phyloP scores from a whole-genome alignment of 2,888 invertebrate species.

The Electrophaes corylata region DNA sequence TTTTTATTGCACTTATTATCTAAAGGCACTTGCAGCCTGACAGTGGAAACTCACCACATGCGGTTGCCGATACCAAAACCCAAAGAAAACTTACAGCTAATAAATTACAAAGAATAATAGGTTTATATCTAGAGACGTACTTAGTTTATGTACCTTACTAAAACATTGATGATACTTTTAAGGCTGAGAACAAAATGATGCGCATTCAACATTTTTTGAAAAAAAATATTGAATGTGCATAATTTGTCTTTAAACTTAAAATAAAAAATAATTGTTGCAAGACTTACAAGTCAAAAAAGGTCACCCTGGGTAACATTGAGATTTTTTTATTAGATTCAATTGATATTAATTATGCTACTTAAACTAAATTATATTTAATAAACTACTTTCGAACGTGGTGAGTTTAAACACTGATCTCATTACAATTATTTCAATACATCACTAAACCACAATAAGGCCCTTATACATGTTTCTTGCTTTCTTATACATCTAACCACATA shows the following conservation, averaged over 20 bases:
- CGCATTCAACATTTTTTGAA: too few species aligned
- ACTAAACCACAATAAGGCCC: slow-evolving; percentile 55
- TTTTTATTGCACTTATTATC: slow-evolving; percentile 65
- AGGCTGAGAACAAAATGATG: background rate
- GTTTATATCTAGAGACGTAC: background rate
- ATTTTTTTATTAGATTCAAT: background rate
- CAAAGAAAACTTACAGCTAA: slow-evolving; percentile 38
- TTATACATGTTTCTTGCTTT: slow-evolving; percentile 33
- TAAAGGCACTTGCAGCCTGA: slow-evolving; percentile 65
- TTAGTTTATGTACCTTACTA: background rate
- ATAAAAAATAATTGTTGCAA: too few species aligned
- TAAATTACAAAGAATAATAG: slow-evolving; percentile 33
- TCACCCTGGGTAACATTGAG: too few species aligned
- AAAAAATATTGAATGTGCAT: too few species aligned
- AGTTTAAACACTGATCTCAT: slow-evolving; percentile 68
- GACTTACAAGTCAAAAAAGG: too few species aligned
- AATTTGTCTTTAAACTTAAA: too few species aligned
- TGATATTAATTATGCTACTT: slow-evolving; percentile 16
- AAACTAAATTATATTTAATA: slow-evolving; percentile 36
- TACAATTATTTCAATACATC: slow-evolving; percentile 22
- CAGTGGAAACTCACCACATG: slow-evolving; percentile 82
- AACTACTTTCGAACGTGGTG: slow-evolving; percentile 72
- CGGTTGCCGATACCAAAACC: slow-evolving; percentile 72
- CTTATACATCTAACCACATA: slow-evolving; percentile 9
- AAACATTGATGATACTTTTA: background rate